These are phyloP conservation scores for Drosophila kambysellisi DNA, from an alignment of 2,888 invertebrate genomes.

Conservation along the genomic window DNA sequence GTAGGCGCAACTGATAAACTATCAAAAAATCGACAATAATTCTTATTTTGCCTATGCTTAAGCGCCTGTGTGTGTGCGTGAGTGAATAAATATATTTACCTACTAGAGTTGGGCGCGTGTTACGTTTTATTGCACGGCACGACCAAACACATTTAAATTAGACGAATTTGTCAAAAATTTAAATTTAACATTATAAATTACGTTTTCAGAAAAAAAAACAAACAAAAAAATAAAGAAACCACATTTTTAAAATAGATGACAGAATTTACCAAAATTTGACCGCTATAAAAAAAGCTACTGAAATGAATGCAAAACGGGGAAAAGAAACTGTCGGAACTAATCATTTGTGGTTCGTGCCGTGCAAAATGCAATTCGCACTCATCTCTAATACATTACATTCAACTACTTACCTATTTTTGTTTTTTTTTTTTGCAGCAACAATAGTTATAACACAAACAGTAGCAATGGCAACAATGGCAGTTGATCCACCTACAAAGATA, in stretches of 20 bases:
- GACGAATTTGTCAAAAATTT: neutral
- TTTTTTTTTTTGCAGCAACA: constrained; percentile 83
- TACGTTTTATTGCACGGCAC: neutral
- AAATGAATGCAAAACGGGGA: neutral
- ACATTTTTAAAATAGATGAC: neutral
- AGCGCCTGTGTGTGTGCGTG: constrained; percentile 9
- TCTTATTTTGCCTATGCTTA: constrained; percentile 49
- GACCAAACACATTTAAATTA: neutral
- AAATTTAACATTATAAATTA: neutral
- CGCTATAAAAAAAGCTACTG: neutral
- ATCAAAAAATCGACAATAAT: constrained; percentile 61
- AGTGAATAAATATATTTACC: constrained; percentile 2
- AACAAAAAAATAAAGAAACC: neutral
- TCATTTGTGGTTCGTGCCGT: constrained; percentile 2
- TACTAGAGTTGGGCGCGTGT: neutral
- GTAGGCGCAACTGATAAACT: constrained; percentile 70
- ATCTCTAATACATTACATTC: constrained; percentile 1
- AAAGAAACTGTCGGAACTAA: neutral
- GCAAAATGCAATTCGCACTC: constrained; percentile 1
- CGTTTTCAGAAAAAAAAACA: neutral
- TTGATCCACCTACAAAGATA: constrained; percentile 86
- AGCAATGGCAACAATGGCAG: constrained; percentile 42
- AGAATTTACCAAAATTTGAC: neutral
- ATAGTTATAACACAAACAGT: constrained; percentile 87
- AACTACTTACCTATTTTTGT: constrained; percentile 21